A percentile compares a stretch with the other conserved stretches of the same genome.
Conservation (phyloP, 2,113 vertebrate genomes). For the Natator depressus region DNA sequence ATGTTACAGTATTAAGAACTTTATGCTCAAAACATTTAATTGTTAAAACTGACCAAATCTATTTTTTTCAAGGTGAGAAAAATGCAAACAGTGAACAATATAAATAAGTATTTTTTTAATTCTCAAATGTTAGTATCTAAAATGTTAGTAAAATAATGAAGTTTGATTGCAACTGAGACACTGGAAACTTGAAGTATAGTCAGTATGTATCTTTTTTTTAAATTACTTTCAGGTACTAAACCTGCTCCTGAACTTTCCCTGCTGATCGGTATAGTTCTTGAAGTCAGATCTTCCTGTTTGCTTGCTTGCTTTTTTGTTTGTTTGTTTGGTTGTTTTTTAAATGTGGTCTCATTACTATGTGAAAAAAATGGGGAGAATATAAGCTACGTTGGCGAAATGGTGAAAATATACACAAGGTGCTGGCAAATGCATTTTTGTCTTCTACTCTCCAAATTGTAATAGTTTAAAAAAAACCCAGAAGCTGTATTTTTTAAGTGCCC, state of each 20-base stretch:
- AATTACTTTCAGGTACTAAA: rapidly evolving
- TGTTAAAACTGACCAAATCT: neutral
- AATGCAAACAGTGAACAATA: neutral
- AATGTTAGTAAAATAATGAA: neutral
- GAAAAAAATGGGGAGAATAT: no score
- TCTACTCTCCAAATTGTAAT: neutral
- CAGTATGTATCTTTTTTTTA: neutral
- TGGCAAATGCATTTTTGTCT: rapidly evolving
- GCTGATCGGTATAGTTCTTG: rapidly evolving
- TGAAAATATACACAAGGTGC: neutral
- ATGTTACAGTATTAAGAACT: no score
- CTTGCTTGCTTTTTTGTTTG: neutral
- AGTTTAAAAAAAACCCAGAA: neutral
- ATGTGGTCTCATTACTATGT: neutral
- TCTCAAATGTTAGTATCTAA: rapidly evolving
- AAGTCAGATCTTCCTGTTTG: neutral
- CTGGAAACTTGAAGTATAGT: rapidly evolving
- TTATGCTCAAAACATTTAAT: rapidly evolving
- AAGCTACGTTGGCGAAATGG: no score
- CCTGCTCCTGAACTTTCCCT: neutral
- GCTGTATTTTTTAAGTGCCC: neutral
- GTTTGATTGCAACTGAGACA: rapidly evolving
- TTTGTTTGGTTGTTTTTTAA: neutral
- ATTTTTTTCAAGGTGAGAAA: neutral
- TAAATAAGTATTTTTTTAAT: neutral